Evolutionary conservation across 2,797 vertebrate species (phyloP).

Genomic region (Trematomus bernacchii): DNA sequence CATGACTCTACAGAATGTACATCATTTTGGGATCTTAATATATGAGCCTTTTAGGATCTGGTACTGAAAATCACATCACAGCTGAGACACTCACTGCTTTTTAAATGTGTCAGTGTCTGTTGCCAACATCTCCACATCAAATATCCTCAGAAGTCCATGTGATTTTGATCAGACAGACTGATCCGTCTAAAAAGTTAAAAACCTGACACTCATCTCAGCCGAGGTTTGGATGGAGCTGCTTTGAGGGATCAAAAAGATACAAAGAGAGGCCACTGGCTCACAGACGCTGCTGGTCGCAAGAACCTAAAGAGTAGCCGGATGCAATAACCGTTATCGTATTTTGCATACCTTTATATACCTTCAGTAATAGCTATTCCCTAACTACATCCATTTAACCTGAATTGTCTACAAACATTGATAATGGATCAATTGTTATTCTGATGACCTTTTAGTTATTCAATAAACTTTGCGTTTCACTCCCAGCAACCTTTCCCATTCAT

Average conservation of each 20-base stretch:
- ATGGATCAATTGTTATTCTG: not conserved
- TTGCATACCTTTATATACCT: not conserved
- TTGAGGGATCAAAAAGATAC: too few species aligned
- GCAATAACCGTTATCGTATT: too few species aligned
- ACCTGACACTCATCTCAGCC: too few species aligned
- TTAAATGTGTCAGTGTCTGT: not conserved
- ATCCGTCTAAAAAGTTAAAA: not conserved
- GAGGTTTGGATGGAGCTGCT: too few species aligned
- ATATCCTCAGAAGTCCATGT: not conserved
- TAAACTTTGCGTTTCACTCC: not conserved
- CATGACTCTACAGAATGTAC: not conserved
- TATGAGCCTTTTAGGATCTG: not conserved
- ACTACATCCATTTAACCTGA: not conserved
- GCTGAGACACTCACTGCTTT: not conserved
- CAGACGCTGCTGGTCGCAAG: too few species aligned
- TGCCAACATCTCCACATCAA: not conserved
- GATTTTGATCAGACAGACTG: conserved; percentile 1
- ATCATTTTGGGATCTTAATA: not conserved
- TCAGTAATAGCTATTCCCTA: not conserved
- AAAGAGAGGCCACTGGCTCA: not conserved
- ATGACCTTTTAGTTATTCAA: conserved; percentile 2
- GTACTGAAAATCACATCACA: not conserved
- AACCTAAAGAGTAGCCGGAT: too few species aligned
- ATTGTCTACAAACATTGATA: not conserved
- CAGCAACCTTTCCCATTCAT: not conserved